Evolutionary conservation across 2,888 invertebrate species (phyloP), one percentile per base, ranked within the genome.

Genomic region (Cataglyphis albicans): DNA sequence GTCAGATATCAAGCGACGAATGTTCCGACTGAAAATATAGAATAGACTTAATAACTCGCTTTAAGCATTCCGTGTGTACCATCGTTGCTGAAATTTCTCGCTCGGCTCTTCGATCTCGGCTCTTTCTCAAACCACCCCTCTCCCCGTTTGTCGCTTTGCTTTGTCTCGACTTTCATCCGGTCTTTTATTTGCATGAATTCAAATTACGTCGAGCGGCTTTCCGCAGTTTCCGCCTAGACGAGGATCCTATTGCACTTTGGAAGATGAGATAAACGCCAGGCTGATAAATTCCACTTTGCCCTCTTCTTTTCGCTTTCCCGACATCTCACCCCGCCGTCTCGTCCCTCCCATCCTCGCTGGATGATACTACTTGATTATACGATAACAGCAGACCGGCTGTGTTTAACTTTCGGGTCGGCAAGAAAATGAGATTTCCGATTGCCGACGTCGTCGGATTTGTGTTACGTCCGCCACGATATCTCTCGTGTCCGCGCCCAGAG

Each of bases 151-250:
- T 65, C 63, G 67, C 38, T 72, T 41, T 32, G 64, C 82, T 82
- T 82, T 55, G 63, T 57, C 70, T 44, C 76, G 63, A 32, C 67
- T 73, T 55, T 65, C 67, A 52, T 57, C 57, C 29, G 65, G 38
- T 44, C 73, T 83, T 83, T 85, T 80, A 83, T 83, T 73, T 73
- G 80, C 68, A 38, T 44, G 83, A 83, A 85, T 83, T 85, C 74
- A 85, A 85, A 85, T 85, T 83, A 83, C 80, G 70, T 73, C 57
- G 55, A 65, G 73, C 72, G 65, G 63, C 78, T 65, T 59, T 72
- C 68, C 76, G 65, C 65, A 82, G 76, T 68, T 78, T 67, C 52
- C 38, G 63, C 38, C 29, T 38, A 59, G 67, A 67, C 75, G 44
- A 59, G 70, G 63, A 70, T 70, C 48, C 65, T 61, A 78, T 84